Evolutionary conservation across 2,888 invertebrate genomes (phyloP), one percentile per base, ranked within the genome.

Genomic region (Abrostola tripartita): DNA sequence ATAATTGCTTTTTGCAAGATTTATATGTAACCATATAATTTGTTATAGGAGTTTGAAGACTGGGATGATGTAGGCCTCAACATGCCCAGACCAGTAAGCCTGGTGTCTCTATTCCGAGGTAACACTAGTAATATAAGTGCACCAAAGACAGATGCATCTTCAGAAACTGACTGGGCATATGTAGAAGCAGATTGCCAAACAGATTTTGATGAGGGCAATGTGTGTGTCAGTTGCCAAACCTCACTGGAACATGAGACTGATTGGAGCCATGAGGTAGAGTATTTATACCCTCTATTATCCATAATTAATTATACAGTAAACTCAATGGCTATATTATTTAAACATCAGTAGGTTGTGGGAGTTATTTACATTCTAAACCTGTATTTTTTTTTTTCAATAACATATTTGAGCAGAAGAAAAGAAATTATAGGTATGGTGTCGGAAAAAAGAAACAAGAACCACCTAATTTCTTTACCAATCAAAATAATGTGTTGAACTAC

Each of bases 11-110:
- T n/a, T n/a, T 11, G 12, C 14, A 37, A 14, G 40, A 11, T 47
- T 1, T 11, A 41, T 44, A 40, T 64, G 44, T 11, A 38, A 12
- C 5, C 44, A 37, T 37, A 52, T 36, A 49, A 37, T 8, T 49
- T 55, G 9, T 35, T 86, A 12, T 78, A 97, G 96, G 98, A 98
- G 90, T 98, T 98, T 93, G 98, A 98, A 91, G 97, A 98, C 86
- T 98, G 98, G 98, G 98, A 98, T 89, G 98, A 98, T 92, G 98
- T 98, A 11, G 98, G 98, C 0, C 92, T 98, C 50, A 98, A 98
- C 87, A 97, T 97, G 89, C 96, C 97, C 0, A 96, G 97, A 79
- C 98, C 98, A 37, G 96, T 97, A 0, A 97, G 97, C 76, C 90
- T 98, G 40, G 90, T 98, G 11, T 95, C 96, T 38, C 89, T 97